phyloP scores from a whole-genome alignment of 2,797 vertebrate species.

The Neosalanx taihuensis region DNA sequence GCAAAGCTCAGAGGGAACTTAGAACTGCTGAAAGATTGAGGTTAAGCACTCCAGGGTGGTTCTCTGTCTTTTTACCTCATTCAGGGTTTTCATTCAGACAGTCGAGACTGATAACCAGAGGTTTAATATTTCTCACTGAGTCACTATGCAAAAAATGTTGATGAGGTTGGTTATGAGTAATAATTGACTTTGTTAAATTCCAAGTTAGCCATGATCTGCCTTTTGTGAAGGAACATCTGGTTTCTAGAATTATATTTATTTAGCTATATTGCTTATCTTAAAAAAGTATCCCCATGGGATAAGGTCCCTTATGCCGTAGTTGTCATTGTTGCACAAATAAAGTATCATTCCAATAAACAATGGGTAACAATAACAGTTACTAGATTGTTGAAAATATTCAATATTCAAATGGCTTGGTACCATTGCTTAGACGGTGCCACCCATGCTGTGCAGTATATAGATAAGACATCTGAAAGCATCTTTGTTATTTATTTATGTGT shows the following conservation, averaged over 20 bases:
- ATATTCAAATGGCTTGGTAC: background rate
- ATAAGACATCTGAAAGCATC: background rate
- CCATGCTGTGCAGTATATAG: background rate
- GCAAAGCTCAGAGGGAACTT: slow-evolving; percentile 45
- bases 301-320: background rate
- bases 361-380: background rate
- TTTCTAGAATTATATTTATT: slow-evolving; percentile 5
- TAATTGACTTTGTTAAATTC: slow-evolving; percentile 21
- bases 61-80: slow-evolving; percentile 47
- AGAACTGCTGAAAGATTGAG: slow-evolving; percentile 71
- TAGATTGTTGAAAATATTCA: background rate
- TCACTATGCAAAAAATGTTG: too few relatives aligned
- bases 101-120: background rate
- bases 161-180: background rate
- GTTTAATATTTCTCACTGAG: background rate
- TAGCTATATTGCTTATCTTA: slow-evolving; percentile 9
- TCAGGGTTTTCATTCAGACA: slow-evolving; percentile 34
- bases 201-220: slow-evolving; percentile 20
- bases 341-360: background rate
- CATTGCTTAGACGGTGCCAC: background rate
- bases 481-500: slow-evolving; percentile 9
- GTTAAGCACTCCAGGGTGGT: slow-evolving; percentile 61
- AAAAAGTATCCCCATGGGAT: slow-evolving; percentile 1
- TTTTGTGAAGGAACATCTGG: background rate
- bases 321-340: background rate